phyloP scores from a whole-genome alignment of 2,888 invertebrate species.

The Drosophila lacicola region DNA sequence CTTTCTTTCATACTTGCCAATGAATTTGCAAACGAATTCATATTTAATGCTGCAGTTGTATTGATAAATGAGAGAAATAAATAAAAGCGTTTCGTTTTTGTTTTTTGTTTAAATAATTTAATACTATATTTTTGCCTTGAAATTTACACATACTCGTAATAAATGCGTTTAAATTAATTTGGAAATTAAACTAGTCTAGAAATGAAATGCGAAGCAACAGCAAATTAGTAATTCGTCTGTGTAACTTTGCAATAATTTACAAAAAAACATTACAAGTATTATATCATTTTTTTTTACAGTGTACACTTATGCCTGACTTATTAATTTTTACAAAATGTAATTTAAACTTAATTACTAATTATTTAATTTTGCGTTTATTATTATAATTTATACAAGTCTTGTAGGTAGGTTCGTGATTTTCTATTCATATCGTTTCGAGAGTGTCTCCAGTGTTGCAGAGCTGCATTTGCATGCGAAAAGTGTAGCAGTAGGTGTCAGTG shows the following conservation, averaged over 20 bases:
- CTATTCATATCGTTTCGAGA: slow-evolving; percentile 50
- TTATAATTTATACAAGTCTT: slow-evolving; percentile 83
- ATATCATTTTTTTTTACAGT: slow-evolving; percentile 66
- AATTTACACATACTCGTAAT: slow-evolving; percentile 74
- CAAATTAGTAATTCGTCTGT: slow-evolving; percentile 53
- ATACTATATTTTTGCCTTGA: slow-evolving; percentile 68
- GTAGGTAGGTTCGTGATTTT: slow-evolving; percentile 81
- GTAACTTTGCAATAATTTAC: slow-evolving; percentile 71
- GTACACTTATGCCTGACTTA: slow-evolving; percentile 60
- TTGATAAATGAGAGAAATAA: slow-evolving; percentile 36
- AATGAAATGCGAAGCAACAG: slow-evolving; percentile 66
- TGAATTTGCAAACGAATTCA: slow-evolving; percentile 64
- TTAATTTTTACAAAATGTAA: slow-evolving; percentile 78
- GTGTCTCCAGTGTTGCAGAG: slow-evolving; percentile 55
- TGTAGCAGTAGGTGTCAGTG: slow-evolving; percentile 29
- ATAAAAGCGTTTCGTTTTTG: slow-evolving; percentile 37
- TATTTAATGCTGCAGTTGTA: slow-evolving; percentile 42
- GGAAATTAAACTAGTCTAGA: slow-evolving; percentile 77
- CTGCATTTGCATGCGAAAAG: slow-evolving; percentile 48
- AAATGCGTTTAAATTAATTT: slow-evolving; percentile 75
- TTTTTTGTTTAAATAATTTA: slow-evolving; percentile 74
- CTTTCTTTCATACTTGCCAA: slow-evolving; percentile 29
- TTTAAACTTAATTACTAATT: slow-evolving; percentile 76
- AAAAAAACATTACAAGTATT: slow-evolving; percentile 57
- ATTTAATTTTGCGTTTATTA: slow-evolving; percentile 42